Conservation (phyloP, 1,140 invertebrate species). For the Calycopis cecrops region DNA sequence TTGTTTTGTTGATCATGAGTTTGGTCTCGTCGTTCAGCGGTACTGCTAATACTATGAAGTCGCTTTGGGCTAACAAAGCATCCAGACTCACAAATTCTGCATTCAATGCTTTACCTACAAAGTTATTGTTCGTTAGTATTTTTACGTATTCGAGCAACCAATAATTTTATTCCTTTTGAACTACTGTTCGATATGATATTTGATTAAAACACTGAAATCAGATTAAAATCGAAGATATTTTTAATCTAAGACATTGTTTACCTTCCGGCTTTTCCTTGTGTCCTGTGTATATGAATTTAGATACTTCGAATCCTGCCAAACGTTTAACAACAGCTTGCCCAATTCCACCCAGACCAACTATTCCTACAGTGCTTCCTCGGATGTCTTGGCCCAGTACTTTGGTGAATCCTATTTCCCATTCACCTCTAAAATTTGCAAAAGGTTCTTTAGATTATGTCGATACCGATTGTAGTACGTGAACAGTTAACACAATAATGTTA, state of each 20-base stretch:
- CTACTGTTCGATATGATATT: too few relatives aligned
- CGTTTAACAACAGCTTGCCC: slow-evolving; percentile 83
- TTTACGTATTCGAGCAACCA: too few relatives aligned
- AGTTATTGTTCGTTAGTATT: too few relatives aligned
- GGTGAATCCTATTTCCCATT: slow-evolving; percentile 80
- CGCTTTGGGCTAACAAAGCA: slow-evolving; percentile 81
- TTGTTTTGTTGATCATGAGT: slow-evolving; percentile 82
- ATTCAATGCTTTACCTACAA: slow-evolving; percentile 75
- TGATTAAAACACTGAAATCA: too few relatives aligned
- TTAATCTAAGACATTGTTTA: slow-evolving; percentile 21
- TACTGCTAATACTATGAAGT: slow-evolving; percentile 85
- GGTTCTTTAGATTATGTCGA: not conserved
- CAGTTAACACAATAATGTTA: too few relatives aligned
- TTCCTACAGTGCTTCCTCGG: slow-evolving; percentile 84
- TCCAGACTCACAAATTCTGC: slow-evolving; percentile 85
- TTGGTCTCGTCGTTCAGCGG: slow-evolving; percentile 84
- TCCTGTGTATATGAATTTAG: slow-evolving; percentile 82
- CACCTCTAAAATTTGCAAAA: slow-evolving; percentile 72
- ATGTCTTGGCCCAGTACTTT: slow-evolving; percentile 83
- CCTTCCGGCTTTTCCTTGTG: slow-evolving; percentile 80
- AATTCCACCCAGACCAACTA: slow-evolving; percentile 88
- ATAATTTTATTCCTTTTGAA: too few relatives aligned
- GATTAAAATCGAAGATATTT: too few relatives aligned
- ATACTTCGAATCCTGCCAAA: slow-evolving; percentile 82
- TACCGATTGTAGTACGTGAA: too few relatives aligned